Percentiles rank a stretch among this genome's conserved stretches.
These are phyloP conservation scores for Andrena hattorfiana DNA, from an alignment of 2,888 invertebrate genomes.

Conservation along the genomic window DNA sequence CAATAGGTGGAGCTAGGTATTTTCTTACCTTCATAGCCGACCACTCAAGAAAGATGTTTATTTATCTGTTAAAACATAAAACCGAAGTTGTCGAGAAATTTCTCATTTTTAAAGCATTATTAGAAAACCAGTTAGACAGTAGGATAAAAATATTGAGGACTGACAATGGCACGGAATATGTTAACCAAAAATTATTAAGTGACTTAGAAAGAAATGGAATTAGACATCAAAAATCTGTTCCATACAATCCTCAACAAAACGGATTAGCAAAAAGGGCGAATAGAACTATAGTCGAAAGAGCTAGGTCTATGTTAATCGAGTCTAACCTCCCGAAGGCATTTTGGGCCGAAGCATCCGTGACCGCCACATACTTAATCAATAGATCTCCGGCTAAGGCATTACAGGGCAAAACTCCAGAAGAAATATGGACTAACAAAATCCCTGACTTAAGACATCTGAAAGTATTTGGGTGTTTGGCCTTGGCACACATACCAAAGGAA, in stretches of 20 bases:
- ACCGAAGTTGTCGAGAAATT: background rate
- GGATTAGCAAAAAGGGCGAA: constrained; percentile 19
- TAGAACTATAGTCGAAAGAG: background rate
- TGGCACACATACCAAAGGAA: no score
- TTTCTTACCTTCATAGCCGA: no score
- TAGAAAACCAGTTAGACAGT: constrained; percentile 7
- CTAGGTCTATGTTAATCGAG: background rate
- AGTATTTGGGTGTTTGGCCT: background rate
- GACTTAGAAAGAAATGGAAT: constrained; percentile 21
- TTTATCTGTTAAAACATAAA: no score
- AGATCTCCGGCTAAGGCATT: constrained; percentile 2
- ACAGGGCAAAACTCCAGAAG: background rate
- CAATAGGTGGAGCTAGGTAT: no score
- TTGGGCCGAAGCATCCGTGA: background rate
- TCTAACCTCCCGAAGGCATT: background rate
- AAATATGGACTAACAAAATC: background rate
- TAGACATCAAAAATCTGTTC: constrained; percentile 22
- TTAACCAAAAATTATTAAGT: constrained; percentile 10
- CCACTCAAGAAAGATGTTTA: no score
- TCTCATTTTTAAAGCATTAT: constrained; percentile 13
- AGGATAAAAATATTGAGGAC: constrained; percentile 3
- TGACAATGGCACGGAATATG: constrained; percentile 30
- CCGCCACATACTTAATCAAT: background rate
- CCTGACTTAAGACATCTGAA: constrained; percentile 1
- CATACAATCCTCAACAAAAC: constrained; percentile 21